Percentiles rank a stretch among this genome's conserved stretches.
These are phyloP conservation scores for Trichacis sp. DNA, from an alignment of 2,888 invertebrate species.

Conservation along the genomic window DNA sequence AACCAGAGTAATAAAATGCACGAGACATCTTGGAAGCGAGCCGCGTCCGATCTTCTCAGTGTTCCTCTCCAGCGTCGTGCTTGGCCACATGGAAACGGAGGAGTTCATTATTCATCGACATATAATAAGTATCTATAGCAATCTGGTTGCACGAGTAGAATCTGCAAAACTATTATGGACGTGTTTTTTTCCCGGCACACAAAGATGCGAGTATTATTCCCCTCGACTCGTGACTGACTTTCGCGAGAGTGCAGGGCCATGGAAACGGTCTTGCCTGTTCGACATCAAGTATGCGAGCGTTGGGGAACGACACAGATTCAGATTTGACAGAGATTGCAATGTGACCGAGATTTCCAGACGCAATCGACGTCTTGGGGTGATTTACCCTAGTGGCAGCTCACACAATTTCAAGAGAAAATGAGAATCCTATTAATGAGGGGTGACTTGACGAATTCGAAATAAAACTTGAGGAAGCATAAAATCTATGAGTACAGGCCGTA, in stretches of 20 bases:
- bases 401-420: no score
- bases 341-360: slow-evolving; percentile 20
- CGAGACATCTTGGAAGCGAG: slow-evolving; percentile 51
- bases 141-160: slow-evolving; percentile 34
- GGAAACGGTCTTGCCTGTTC: slow-evolving; percentile 21
- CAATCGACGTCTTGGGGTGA: no score
- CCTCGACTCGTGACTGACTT: slow-evolving; percentile 34
- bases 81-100: slow-evolving; percentile 47
- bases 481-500: no score
- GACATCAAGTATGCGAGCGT: slow-evolving; percentile 33
- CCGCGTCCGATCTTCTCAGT: slow-evolving; percentile 43
- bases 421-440: no score
- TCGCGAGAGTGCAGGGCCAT: slow-evolving; percentile 21
- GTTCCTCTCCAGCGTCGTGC: slow-evolving; percentile 26
- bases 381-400: no score
- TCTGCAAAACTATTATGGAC: slow-evolving; percentile 30
- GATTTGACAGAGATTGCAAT: slow-evolving; percentile 10
- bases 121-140: slow-evolving; percentile 34
- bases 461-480: no score
- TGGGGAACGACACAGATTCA: slow-evolving; percentile 8
- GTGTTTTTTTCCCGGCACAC: slow-evolving; percentile 7
- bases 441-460: no score
- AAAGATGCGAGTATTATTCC: slow-evolving; percentile 20
- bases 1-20: slow-evolving; percentile 52
- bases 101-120: slow-evolving; percentile 51